Conservation (phyloP, 2,113 vertebrate species). For the Ailuropoda melanoleuca region DNA sequence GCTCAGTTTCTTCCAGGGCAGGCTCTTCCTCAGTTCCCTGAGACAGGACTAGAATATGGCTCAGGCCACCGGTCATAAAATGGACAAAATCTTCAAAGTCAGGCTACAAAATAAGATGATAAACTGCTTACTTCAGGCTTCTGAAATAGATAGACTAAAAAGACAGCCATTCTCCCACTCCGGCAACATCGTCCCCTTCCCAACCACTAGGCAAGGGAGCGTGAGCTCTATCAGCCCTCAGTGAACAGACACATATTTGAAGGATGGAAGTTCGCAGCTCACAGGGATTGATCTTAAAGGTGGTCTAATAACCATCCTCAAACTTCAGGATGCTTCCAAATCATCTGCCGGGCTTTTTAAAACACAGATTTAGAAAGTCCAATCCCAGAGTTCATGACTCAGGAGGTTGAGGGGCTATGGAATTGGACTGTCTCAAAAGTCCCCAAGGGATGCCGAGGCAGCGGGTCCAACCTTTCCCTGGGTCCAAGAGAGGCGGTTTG, state of each 20-base stretch:
- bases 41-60: conserved; percentile 77
- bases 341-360: not conserved
- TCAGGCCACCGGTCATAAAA: conserved; percentile 79
- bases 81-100: conserved; percentile 83
- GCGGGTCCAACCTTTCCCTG: not conserved
- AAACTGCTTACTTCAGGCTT: not conserved
- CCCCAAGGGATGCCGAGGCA: not conserved
- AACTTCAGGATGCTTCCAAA: not conserved
- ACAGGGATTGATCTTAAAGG: not conserved
- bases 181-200: not conserved
- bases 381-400: not conserved
- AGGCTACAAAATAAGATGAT: conserved; percentile 79
- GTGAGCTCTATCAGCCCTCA: not conserved
- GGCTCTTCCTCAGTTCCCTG: not conserved
- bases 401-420: not conserved
- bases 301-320: not conserved
- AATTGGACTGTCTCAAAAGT: not conserved
- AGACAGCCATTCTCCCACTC: not conserved
- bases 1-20: not conserved
- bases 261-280: not conserved
- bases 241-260: not conserved
- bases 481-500: not conserved
- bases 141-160: not conserved
- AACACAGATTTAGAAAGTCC: not conserved
- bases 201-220: not conserved